A percentile compares a stretch with the other conserved stretches of the same genome.
Evolutionary conservation across 2,888 invertebrate genomes (phyloP).

Genomic region (Ischnus inquisitorius): DNA sequence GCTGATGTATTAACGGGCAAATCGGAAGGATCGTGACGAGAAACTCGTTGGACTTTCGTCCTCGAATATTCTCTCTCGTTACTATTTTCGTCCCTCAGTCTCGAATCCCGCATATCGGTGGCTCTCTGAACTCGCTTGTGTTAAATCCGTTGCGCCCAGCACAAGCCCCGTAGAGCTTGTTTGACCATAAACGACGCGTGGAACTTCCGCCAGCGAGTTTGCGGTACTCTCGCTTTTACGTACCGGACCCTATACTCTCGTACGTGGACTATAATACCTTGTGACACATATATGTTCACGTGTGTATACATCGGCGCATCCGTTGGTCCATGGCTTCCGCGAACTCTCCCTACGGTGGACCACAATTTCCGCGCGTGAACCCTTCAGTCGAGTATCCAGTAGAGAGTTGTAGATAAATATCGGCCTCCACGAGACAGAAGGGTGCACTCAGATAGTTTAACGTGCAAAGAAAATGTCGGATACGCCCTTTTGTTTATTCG

Average conservation of each 20-base stretch:
- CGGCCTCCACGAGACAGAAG: no score
- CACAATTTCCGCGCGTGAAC: slow-evolving; percentile 45
- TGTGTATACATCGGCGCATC: not conserved
- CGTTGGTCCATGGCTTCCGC: slow-evolving; percentile 6
- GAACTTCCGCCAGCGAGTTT: slow-evolving; percentile 56
- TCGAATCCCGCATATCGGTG: slow-evolving; percentile 39
- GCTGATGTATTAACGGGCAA: slow-evolving; percentile 46
- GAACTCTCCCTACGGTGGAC: slow-evolving; percentile 51
- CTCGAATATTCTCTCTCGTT: slow-evolving; percentile 10
- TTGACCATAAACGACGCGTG: slow-evolving; percentile 59
- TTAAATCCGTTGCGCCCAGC: slow-evolving; percentile 51
- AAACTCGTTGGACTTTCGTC: slow-evolving; percentile 21
- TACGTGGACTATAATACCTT: slow-evolving; percentile 13
- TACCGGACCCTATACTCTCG: slow-evolving; percentile 21
- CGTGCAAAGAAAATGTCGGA: no score
- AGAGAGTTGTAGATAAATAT: not conserved
- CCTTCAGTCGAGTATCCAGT: slow-evolving; percentile 15
- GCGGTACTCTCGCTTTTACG: slow-evolving; percentile 57
- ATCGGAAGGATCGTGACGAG: not conserved
- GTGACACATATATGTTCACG: not conserved
- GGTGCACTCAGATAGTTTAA: no score
- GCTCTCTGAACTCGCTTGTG: slow-evolving; percentile 30
- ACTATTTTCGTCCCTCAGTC: not conserved
- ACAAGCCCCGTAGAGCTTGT: slow-evolving; percentile 38
- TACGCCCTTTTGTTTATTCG: no score